Evolutionary conservation across 2,888 invertebrate genomes (phyloP).

Genomic region (Linyphia triangularis): DNA sequence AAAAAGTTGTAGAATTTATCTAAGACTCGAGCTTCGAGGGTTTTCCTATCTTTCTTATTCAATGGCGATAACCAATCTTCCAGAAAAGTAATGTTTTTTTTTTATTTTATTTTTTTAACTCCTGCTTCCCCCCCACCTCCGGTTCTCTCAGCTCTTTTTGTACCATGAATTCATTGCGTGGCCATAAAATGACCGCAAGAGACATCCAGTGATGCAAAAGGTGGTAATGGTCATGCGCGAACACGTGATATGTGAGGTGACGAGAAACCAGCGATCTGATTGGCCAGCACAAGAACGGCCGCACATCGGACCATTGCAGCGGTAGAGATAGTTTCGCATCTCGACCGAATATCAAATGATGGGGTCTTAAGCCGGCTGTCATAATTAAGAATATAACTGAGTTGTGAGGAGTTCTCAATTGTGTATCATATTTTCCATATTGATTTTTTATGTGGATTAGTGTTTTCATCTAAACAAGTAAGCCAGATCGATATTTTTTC

Average conservation of each 20-base stretch:
- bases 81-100: background rate
- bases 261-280: constrained; percentile 40
- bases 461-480: constrained; percentile 9
- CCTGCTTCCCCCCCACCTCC: background rate
- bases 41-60: too few relatives aligned
- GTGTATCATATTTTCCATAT: constrained; percentile 4
- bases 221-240: constrained; percentile 54
- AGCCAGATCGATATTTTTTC: background rate
- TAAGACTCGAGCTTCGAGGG: background rate
- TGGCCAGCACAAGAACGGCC: constrained; percentile 37
- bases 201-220: constrained; percentile 20
- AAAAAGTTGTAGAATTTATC: background rate
- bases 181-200: constrained; percentile 56
- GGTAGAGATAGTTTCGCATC: constrained; percentile 71
- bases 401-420: constrained; percentile 19
- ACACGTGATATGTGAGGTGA: constrained; percentile 71
- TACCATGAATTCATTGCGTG: constrained; percentile 66
- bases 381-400: constrained; percentile 17
- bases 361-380: constrained; percentile 54
- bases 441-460: constrained; percentile 23
- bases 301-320: constrained; percentile 72
- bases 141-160: background rate
- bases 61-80: background rate
- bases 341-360: constrained; percentile 55
- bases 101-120: background rate